Conservation (phyloP, 2,888 invertebrate species). For the Philonicus albiceps region DNA sequence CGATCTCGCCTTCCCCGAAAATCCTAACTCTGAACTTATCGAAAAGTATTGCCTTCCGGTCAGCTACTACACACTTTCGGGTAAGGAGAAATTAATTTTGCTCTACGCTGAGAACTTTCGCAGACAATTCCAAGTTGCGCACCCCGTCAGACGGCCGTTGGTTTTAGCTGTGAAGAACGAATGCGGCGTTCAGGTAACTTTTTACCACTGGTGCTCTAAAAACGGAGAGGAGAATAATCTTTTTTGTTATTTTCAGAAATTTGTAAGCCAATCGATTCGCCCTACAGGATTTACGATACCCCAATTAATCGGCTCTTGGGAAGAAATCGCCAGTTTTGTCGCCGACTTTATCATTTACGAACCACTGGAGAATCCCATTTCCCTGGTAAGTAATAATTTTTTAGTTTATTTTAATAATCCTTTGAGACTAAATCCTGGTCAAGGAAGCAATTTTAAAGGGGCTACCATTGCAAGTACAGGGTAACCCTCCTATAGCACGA, state of each 20-base stretch:
- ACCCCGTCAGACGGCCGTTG: conserved; percentile 70
- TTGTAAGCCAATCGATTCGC: conserved; percentile 84
- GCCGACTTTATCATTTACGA: conserved; percentile 81
- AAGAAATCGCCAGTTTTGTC: conserved; percentile 76
- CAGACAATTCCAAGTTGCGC: conserved; percentile 70
- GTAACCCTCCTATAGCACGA: no score
- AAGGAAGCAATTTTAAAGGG: no score
- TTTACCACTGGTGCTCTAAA: conserved; percentile 49
- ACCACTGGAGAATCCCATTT: conserved; percentile 71
- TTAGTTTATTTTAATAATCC: no score
- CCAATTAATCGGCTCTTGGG: conserved; percentile 71
- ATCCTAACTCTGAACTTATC: conserved; percentile 67
- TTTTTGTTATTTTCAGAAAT: conserved; percentile 76
- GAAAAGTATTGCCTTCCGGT: conserved; percentile 67
- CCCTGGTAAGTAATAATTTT: conserved; percentile 70
- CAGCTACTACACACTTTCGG: conserved; percentile 71
- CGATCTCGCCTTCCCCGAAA: conserved; percentile 60
- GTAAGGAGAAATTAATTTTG: conserved; percentile 75
- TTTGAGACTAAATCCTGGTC: no score
- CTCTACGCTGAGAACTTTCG: conserved; percentile 82
- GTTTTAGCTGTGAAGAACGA: conserved; percentile 79
- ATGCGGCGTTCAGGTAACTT: conserved; percentile 74
- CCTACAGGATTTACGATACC: conserved; percentile 78
- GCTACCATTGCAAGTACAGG: no score
- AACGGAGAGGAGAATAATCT: not conserved